phyloP scores from a whole-genome alignment of 2,797 vertebrate species.

The Erpetoichthys calabaricus region DNA sequence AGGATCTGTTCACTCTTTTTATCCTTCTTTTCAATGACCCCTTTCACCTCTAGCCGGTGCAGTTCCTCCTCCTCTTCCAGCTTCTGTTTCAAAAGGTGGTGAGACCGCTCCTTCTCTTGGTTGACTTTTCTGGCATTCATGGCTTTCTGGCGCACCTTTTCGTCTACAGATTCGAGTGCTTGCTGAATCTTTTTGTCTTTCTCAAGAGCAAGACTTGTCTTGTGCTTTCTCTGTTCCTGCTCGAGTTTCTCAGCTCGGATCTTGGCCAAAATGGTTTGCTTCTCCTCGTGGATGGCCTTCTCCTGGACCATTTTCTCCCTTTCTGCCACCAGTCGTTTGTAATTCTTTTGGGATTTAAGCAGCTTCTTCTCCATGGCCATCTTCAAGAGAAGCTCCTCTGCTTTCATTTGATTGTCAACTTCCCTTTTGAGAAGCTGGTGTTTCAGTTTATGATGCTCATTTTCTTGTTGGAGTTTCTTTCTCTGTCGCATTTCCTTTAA shows the following conservation, averaged over 20 bases:
- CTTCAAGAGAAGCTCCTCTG: conserved; percentile 33
- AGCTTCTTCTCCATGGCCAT: conserved; percentile 37
- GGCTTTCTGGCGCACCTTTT: conserved; percentile 19
- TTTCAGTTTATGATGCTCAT: conserved; percentile 38
- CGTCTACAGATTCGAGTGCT: conserved; percentile 23
- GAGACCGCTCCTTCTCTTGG: conserved; percentile 29
- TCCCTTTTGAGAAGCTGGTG: conserved; percentile 46
- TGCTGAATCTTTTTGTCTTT: conserved; percentile 33
- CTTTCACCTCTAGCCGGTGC: conserved; percentile 26
- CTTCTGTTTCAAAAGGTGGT: conserved; percentile 38
- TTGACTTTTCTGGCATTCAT: conserved; percentile 23
- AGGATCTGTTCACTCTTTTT: conserved; percentile 37
- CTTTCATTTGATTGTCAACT: conserved; percentile 38
- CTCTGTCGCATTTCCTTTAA: conserved; percentile 21
- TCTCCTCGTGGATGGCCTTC: conserved; percentile 30
- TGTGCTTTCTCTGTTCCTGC: conserved; percentile 29
- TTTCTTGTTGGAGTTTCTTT: conserved; percentile 37
- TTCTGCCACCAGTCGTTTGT: conserved; percentile 15
- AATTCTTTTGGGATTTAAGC: conserved; percentile 24
- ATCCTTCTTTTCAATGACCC: conserved; percentile 37
- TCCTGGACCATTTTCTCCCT: conserved; percentile 30
- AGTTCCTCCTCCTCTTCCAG: conserved; percentile 43
- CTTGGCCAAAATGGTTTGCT: conserved; percentile 31
- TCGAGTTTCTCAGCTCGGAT: conserved; percentile 24
- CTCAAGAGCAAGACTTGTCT: conserved; percentile 30